Base-by-base conservation (phyloP, 2,888 invertebrate species). In the Pegoplata infirma region DNA sequence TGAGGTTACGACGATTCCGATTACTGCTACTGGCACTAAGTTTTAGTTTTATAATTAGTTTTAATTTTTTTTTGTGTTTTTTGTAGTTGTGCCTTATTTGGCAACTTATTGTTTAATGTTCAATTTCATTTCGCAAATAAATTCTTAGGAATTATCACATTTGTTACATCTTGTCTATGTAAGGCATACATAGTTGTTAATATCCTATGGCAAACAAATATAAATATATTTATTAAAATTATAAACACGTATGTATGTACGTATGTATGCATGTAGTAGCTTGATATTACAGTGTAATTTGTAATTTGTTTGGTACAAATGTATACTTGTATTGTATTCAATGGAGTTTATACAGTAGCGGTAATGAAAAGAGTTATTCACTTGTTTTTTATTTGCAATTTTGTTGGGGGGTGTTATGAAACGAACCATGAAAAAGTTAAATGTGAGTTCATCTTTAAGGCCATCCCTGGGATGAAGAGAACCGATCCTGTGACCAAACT, bases 131-230 rank as follows among this genome's bases (percentile, higher is more conserved):
- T 59, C 44, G n/a, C 23, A 51, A 12, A 36, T 6, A 36, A 36
- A 36, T 36, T 36, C 40, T 51, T 51, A 10, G 2, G 14, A 21
- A 36, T 47, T 36, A 23, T 32, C 25, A 67, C 56, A 56, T 56
- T 44, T 47, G 55, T 36, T 55, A 28, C 8, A 32, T 32, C 10
- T 32, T 32, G n/a, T n/a, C n/a, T n/a, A n/a, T n/a, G n/a, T n/a
- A n/a, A n/a, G 5, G 5, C 6, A 8, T 10, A 32, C 7, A 36
- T 36, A 28, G 3, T 8, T 49, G 16, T 46, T 59, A 51, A 12
- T 51, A 59, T 66, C 47, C 64, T 61, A 71, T 68, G 19, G 36
- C 61, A 67, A 74, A 53, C 55, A 58, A 12, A 69, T 4, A 59
- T 44, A 53, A 53, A 69, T 53, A 61, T 25, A 47, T 71, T 61